Base-by-base conservation (phyloP, 2,797 vertebrate genomes). In the Lepus townsendii region DNA sequence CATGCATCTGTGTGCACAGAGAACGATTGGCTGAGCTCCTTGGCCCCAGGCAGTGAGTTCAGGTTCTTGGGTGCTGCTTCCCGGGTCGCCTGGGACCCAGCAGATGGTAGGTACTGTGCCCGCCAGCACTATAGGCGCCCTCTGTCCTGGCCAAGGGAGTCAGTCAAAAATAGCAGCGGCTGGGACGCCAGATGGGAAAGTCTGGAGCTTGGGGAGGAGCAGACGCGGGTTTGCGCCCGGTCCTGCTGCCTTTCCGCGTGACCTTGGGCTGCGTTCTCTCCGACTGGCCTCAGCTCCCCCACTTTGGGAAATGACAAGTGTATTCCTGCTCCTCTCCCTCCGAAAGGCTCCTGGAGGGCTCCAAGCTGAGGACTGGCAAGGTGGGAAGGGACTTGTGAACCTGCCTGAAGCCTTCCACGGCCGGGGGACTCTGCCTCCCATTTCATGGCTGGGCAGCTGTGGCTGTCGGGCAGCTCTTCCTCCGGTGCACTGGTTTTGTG, bases 121-220 rank as follows among this genome's bases (percentile, higher is more conserved):
- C 14, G 50, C 60, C 66, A 35, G 4, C 30, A 68, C 14, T 35
- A 3, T 7, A 27, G 35, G 62, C 4, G 1, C 60, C 60, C 83
- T 95, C 83, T 65, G 66, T 88, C 65, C 80, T 47, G 32, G 69
- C 66, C 7, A 32, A 85, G 65, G 69, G 32, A 93, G 63, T n/a
- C 54, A 32, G 63, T 92, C 84, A 84, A 72, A 94, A 96, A 94
- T 94, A 96, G 91, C 13, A 0, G 77, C 72, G 78, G 38, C 75
- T 72, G 60, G 73, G 87, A 92, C 84, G 75, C 78, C 96, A 95
- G 91, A 85, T 95, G 96, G 96, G 79, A 92, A 85, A 80, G 78
- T 83, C 95, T 97, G 75, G 71, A 80, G 82, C 85, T 80, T 87
- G 83, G 82, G 57, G 52, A 93, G 85, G 62, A 87, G 83, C 75